Evolutionary conservation across 2,888 invertebrate genomes (phyloP).

Genomic region (Aplocera efformata): DNA sequence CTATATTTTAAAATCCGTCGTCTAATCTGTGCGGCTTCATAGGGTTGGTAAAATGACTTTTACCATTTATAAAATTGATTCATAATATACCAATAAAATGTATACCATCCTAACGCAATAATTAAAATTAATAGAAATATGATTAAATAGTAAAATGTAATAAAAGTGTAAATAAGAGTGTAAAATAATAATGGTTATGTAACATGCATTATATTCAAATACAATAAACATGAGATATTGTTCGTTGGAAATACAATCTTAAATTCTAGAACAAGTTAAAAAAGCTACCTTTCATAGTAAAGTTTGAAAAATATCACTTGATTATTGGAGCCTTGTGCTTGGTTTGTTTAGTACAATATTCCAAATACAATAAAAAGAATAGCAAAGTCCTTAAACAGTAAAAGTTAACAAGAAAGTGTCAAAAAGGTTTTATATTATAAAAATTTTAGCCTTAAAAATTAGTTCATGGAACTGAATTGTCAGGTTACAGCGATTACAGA

Average conservation of each 20-base stretch:
- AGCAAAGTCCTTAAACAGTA: not conserved
- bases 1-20: too few species aligned
- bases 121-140: too few species aligned
- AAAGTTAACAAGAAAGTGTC: slow-evolving; percentile 3
- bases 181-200: slow-evolving; percentile 15
- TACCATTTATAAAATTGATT: too few species aligned
- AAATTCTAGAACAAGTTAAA: slow-evolving; percentile 48
- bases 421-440: too few species aligned
- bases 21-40: too few species aligned
- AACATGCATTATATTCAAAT: slow-evolving; percentile 16
- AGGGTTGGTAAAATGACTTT: too few species aligned
- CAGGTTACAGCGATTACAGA: too few species aligned
- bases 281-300: slow-evolving; percentile 48
- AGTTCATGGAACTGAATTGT: too few species aligned
- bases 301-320: slow-evolving; percentile 68
- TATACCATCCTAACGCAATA: too few species aligned
- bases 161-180: slow-evolving; percentile 9
- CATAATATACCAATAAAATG: too few species aligned
- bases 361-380: slow-evolving; percentile 8
- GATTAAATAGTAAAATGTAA: not conserved
- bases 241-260: slow-evolving; percentile 65
- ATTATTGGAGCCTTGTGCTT: slow-evolving; percentile 50
- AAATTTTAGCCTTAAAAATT: too few species aligned
- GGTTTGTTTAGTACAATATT: slow-evolving; percentile 3
- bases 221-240: slow-evolving; percentile 34